Evolutionary conservation across 2,797 vertebrate genomes (phyloP), one percentile per base, ranked within the genome.

Genomic region (Clarias pachynema): DNA sequence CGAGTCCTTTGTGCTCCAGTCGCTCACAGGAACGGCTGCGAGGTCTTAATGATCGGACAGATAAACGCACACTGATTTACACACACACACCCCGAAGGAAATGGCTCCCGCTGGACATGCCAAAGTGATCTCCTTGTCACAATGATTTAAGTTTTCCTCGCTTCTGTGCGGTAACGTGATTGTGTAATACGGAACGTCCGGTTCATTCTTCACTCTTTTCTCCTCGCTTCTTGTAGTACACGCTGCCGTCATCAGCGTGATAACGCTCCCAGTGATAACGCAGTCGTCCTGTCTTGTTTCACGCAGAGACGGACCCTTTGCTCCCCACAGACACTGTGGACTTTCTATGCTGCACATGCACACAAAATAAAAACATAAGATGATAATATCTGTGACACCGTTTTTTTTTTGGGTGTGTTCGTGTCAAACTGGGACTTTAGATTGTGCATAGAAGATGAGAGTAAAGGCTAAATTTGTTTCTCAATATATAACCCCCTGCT

Each of bases 1-100:
- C 86, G 90, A 91, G 90, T 91, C 90, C 92, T 94, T 60, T 94
- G 75, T 85, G 59, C 88, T 86, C 18, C 3, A 66, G 63, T 84
- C 56, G 80, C 80, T 86, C 80, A 69, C 85, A 88, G 78, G 74
- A 86, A 72, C 81, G 70, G 10, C 84, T 75, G 86, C 57, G 77
- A 84, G 80, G 26, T 73, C 65, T 69, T 40, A 62, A 81, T 34
- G 56, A 29, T 9, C 53, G 66, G 62, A 29, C 75, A 83, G 74
- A 89, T 79, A 83, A 81, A 70, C 24, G 63, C 56, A 60, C 15
- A 1, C 65, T 85, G n/a, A 79, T 85, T 74, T 83, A 78, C 83
- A 44, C 34, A 2, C 31, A 1, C n/a, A 49, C 44, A 53, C 37
- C 40, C 59, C 15, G 0, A 63, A 79, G 74, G 40, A 77, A 82